Evolutionary conservation across 2,797 vertebrate species (phyloP).

Genomic region (Oreochromis grahami): DNA sequence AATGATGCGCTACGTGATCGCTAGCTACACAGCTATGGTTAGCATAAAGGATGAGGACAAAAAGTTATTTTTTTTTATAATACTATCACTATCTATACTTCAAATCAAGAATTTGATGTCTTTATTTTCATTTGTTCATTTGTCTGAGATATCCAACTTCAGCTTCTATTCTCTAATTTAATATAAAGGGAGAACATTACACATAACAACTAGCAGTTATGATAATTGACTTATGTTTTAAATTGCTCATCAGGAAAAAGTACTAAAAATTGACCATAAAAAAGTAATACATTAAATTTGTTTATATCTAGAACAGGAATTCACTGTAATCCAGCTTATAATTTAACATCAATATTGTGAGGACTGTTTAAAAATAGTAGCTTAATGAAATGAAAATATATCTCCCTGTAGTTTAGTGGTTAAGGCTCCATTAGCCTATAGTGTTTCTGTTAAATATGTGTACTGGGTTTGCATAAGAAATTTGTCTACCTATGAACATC

Average conservation of each 20-base stretch:
- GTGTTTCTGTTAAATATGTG: not conserved
- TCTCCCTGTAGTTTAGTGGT: not conserved
- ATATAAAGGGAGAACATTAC: not conserved
- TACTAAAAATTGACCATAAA: not conserved
- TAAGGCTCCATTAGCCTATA: not conserved
- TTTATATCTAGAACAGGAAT: not conserved
- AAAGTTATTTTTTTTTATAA: not conserved
- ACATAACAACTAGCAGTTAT: not conserved
- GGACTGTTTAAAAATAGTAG: not conserved
- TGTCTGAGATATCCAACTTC: not conserved
- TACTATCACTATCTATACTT: not conserved
- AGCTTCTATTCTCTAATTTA: not conserved
- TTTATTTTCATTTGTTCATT: not conserved
- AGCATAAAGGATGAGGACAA: not conserved
- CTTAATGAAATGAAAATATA: not conserved
- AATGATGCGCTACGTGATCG: not conserved
- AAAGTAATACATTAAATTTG: not conserved
- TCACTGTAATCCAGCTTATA: not conserved
- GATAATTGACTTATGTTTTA: not conserved
- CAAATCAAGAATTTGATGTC: not conserved
- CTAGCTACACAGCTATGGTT: not conserved
- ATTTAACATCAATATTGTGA: not conserved
- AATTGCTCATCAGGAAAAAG: not conserved
- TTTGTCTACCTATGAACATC: not conserved
- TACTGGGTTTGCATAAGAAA: not conserved